Conservation (phyloP, 2,113 vertebrate genomes). For the Mirza zaza region DNA sequence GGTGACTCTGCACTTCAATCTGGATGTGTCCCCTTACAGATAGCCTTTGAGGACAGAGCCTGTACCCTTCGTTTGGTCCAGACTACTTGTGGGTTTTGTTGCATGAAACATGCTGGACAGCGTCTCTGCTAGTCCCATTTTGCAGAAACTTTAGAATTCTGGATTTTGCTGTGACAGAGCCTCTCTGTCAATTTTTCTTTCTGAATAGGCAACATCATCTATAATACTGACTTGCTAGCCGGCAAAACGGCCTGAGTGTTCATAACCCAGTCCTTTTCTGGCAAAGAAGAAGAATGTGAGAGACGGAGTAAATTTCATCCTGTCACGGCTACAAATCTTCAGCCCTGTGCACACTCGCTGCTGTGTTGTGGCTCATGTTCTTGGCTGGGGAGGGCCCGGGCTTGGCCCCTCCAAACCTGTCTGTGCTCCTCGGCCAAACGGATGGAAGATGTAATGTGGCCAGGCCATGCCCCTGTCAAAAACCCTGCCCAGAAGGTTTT, state of each 20-base stretch:
- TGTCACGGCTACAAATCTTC: neutral
- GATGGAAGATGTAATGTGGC: neutral
- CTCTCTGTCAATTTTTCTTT: neutral
- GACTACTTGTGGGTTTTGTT: neutral
- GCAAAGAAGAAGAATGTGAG: neutral
- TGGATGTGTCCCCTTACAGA: neutral
- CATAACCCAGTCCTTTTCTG: neutral
- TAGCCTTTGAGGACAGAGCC: neutral
- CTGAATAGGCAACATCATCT: neutral
- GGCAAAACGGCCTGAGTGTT: neutral
- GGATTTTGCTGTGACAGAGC: neutral
- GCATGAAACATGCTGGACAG: accelerated
- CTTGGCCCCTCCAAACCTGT: neutral
- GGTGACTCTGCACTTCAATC: accelerated
- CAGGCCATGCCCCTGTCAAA: neutral
- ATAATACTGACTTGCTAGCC: neutral
- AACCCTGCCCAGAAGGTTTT: neutral
- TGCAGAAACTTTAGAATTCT: neutral
- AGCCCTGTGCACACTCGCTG: accelerated
- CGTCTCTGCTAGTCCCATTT: neutral
- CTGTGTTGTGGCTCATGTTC: neutral
- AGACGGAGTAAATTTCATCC: neutral
- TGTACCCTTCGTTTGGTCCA: accelerated
- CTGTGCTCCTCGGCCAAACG: neutral
- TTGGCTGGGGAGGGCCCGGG: neutral